These are phyloP conservation scores for Phrixothrix hirtus DNA, from an alignment of 2,888 invertebrate species.

Conservation along the genomic window DNA sequence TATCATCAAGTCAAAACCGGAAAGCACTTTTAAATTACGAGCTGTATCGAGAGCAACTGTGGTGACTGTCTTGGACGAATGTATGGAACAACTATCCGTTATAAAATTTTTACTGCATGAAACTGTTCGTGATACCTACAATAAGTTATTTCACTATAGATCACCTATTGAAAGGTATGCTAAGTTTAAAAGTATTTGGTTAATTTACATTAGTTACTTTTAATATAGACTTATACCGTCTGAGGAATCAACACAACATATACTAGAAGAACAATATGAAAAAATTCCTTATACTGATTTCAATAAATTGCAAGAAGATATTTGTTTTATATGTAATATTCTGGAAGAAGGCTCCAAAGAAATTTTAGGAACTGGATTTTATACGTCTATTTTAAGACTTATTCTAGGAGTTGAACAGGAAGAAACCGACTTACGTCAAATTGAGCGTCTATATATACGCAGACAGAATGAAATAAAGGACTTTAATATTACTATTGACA, in stretches of 20 bases:
- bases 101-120: constrained; percentile 26
- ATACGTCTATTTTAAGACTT: constrained; percentile 7
- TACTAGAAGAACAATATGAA: constrained; percentile 19
- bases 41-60: background rate
- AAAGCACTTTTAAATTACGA: background rate
- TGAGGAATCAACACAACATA: background rate
- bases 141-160: constrained; percentile 7
- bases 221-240: no score
- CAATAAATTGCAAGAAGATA: constrained; percentile 20
- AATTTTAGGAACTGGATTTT: constrained; percentile 2
- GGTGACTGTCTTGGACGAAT: constrained; percentile 17
- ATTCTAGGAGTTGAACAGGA: constrained; percentile 8
- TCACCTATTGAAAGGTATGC: constrained; percentile 11
- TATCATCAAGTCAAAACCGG: no score
- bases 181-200: no score
- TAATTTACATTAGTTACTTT: no score
- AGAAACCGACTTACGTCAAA: constrained; percentile 10
- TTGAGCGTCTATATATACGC: constrained; percentile 4
- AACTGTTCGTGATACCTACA: constrained; percentile 22
- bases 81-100: constrained; percentile 29
- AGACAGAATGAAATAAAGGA: constrained; percentile 13
- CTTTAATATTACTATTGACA: background rate
- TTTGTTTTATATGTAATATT: constrained; percentile 13
- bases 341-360: constrained; percentile 6
- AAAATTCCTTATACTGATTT: constrained; percentile 7